Evolutionary conservation across 2,797 vertebrate species (phyloP).

Genomic region (Propithecus perrieri): DNA sequence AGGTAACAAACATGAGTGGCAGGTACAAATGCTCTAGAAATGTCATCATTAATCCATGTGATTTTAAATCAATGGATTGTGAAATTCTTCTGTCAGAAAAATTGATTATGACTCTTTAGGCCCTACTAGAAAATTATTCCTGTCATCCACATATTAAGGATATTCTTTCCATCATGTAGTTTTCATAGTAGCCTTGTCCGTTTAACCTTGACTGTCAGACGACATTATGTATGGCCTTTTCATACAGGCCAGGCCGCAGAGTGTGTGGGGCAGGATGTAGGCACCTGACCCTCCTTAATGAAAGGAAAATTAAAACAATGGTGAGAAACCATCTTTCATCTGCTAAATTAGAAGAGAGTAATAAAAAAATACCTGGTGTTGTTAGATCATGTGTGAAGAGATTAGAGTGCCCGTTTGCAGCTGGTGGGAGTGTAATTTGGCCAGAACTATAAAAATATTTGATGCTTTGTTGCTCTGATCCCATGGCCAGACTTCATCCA

Average conservation of each 20-base stretch:
- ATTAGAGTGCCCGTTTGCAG: not conserved
- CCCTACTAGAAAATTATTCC: slow-evolving; percentile 45
- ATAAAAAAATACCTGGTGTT: not conserved
- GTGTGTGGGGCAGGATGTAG: rapidly evolving
- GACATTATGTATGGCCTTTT: not conserved
- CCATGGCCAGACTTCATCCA: not conserved
- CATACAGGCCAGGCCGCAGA: not conserved
- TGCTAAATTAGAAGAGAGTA: not conserved
- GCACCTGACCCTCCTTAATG: not conserved
- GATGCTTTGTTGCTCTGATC: not conserved
- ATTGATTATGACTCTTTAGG: slow-evolving; percentile 65
- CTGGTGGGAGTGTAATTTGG: not conserved
- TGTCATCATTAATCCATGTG: slow-evolving; percentile 47
- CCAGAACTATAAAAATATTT: not conserved
- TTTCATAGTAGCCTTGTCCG: not conserved
- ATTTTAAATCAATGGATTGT: slow-evolving; percentile 73
- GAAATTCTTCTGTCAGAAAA: slow-evolving; percentile 74
- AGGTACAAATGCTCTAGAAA: not conserved
- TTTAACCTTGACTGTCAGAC: not conserved
- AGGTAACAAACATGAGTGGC: not conserved
- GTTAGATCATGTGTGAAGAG: not conserved
- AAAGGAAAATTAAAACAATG: not conserved
- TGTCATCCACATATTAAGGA: slow-evolving; percentile 12
- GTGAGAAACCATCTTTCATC: not conserved
- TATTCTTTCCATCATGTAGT: not conserved